Evolutionary conservation across 2,113 vertebrate species (phyloP).

Genomic region (Rhinogobius similis): DNA sequence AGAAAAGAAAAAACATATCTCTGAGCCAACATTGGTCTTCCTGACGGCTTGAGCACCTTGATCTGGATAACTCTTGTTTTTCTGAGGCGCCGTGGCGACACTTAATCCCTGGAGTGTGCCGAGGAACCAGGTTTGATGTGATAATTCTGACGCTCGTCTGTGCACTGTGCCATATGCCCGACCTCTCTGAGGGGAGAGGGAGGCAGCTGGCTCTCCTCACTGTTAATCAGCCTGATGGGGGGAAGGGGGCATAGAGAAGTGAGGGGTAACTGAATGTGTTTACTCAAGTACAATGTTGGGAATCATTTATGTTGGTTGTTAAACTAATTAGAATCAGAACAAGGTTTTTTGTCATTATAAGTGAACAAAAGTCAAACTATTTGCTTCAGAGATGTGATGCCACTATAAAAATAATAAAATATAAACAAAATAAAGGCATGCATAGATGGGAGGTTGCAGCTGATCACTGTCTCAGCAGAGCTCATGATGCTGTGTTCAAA

Average conservation of each 20-base stretch:
- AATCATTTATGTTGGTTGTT: background rate
- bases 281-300: background rate
- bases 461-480: too few relatives aligned
- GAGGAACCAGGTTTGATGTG: constrained; percentile 71
- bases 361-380: too few relatives aligned
- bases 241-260: constrained; percentile 22
- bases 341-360: too few relatives aligned
- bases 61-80: constrained; percentile 58
- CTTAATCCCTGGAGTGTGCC: constrained; percentile 43
- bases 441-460: too few relatives aligned
- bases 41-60: constrained; percentile 58
- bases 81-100: constrained; percentile 34
- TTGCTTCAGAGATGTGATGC: too few relatives aligned
- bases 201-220: constrained; percentile 71
- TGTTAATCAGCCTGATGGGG: constrained; percentile 70
- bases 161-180: constrained; percentile 66
- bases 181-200: constrained; percentile 63
- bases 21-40: constrained; percentile 59
- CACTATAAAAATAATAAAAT: too few relatives aligned
- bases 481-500: too few relatives aligned
- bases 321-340: background rate
- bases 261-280: background rate
- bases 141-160: constrained; percentile 70
- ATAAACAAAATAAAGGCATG: too few relatives aligned
- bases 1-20: constrained; percentile 36